These are phyloP conservation scores for Petrolisthes cinctipes DNA, from an alignment of 2,888 invertebrate species.

Conservation along the genomic window DNA sequence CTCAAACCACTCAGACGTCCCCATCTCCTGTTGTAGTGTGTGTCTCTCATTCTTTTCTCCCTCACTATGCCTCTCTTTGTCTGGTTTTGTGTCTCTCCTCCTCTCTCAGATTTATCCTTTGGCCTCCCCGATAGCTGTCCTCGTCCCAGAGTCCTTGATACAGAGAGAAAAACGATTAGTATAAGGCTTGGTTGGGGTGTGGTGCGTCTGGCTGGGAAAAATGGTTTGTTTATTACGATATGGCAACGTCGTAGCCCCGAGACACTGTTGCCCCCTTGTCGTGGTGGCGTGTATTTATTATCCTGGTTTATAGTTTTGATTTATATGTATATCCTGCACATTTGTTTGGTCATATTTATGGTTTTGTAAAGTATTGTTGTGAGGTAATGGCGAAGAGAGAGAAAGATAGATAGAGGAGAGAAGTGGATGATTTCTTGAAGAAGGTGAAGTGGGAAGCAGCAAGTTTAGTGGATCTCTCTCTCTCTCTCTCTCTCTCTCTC, in stretches of 20 bases:
- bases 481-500: slow-evolving; percentile 9
- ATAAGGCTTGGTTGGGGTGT: neutral
- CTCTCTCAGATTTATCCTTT: neutral
- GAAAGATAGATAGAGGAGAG: neutral
- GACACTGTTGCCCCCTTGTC: neutral
- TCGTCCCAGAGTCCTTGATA: neutral
- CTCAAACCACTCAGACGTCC: neutral
- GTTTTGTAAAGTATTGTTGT: neutral
- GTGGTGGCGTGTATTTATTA: neutral
- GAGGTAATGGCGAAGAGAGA: neutral
- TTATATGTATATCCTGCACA: neutral
- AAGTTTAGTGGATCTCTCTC: neutral
- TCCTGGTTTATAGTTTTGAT: neutral
- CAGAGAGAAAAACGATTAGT: neutral
- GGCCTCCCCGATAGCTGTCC: neutral
- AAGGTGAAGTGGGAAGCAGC: neutral
- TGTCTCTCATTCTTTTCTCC: neutral
- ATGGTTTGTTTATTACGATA: neutral
- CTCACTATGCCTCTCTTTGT: neutral
- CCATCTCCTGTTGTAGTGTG: neutral
- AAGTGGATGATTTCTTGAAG: neutral
- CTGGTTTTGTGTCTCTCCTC: neutral
- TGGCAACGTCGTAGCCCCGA: neutral
- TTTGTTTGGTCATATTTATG: neutral
- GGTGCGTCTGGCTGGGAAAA: neutral